A percentile compares a stretch with the other conserved stretches of the same genome.
phyloP scores from a whole-genome alignment of 2,888 invertebrate genomes.

The Philereme transversata region DNA sequence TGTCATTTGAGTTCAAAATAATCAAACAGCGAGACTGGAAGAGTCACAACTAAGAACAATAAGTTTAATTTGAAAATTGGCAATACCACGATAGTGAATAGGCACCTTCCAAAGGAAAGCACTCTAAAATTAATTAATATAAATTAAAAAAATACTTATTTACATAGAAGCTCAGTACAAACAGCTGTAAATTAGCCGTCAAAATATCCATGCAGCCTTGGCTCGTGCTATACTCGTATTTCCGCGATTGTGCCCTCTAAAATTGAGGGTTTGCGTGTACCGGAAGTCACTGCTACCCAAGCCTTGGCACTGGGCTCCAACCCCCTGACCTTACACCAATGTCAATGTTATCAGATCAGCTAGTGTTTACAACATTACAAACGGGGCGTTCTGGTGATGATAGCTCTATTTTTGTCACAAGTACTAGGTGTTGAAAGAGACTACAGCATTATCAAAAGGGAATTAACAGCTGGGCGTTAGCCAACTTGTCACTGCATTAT shows the following conservation, averaged over 20 bases:
- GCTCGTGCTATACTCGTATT: constrained; percentile 22
- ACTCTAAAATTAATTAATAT: too few species aligned
- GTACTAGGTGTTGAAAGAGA: too few species aligned
- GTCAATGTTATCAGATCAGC: constrained; percentile 63
- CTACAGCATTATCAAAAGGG: too few species aligned
- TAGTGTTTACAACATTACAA: constrained; percentile 35
- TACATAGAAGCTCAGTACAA: background rate
- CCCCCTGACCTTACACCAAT: constrained; percentile 57
- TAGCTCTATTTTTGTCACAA: constrained; percentile 14
- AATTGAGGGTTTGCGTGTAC: constrained; percentile 68
- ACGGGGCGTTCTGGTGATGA: constrained; percentile 26
- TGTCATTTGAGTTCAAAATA: too few species aligned
- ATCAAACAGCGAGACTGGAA: too few species aligned
- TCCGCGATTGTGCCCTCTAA: constrained; percentile 51
- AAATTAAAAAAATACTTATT: too few species aligned
- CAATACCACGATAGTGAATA: too few species aligned
- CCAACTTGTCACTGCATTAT: too few species aligned
- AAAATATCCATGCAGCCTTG: constrained; percentile 33
- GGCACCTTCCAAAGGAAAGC: too few species aligned
- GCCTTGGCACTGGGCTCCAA: constrained; percentile 33
- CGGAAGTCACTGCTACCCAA: constrained; percentile 23
- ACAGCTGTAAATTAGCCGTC: background rate
- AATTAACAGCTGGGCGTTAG: too few species aligned
- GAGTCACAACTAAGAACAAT: too few species aligned
- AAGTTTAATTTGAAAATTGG: too few species aligned